Evolutionary conservation across 2,113 vertebrate genomes (phyloP), one percentile per base, ranked within the genome.

Genomic region (Lipophrys pholis): DNA sequence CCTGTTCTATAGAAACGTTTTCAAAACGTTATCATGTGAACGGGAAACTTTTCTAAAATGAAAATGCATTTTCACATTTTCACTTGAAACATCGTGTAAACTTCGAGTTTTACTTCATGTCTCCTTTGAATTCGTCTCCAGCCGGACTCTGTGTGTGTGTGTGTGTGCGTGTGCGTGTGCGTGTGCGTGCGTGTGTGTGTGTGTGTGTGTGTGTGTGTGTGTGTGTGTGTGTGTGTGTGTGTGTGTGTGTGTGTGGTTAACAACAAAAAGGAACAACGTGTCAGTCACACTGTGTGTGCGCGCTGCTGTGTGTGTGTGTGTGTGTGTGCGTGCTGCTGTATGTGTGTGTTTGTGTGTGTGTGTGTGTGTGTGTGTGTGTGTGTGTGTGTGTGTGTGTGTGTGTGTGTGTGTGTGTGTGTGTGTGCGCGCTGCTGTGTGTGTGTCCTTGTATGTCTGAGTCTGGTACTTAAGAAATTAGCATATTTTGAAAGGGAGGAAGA

Each of bases 401-500:
- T 15, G 8, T 64, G n/a, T 55, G 21, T 30, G 21, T 30, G 21
- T 30, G 21, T 30, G 21, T 30, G 21, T 30, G 21, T 30, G 40
- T 60, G 55, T 56, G 17, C n/a, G n/a, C n/a, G n/a, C n/a, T n/a
- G n/a, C n/a, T n/a, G n/a, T n/a, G n/a, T n/a, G n/a, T n/a, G 35
- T 53, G 56, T 46, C 17, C 45, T 46, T 48, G 39, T 48, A 42
- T 53, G 21, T 62, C 60, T n/a, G 67, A 63, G 62, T 69, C 43
- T 52, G 39, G 56, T 50, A 49, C 45, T 72, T 73, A 66, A 43
- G 67, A 81, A 90, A 91, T 91, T 85, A 83, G 54, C 85, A 87
- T 91, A 70, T 80, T 81, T 79, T 86, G 66, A 88, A 87, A 86
- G 76, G 60, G 63, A 78, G 79, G 56, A 72, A 63, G 64, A 81